phyloP scores from a whole-genome alignment of 1,140 invertebrate species.

The Nasonia longicornis region DNA sequence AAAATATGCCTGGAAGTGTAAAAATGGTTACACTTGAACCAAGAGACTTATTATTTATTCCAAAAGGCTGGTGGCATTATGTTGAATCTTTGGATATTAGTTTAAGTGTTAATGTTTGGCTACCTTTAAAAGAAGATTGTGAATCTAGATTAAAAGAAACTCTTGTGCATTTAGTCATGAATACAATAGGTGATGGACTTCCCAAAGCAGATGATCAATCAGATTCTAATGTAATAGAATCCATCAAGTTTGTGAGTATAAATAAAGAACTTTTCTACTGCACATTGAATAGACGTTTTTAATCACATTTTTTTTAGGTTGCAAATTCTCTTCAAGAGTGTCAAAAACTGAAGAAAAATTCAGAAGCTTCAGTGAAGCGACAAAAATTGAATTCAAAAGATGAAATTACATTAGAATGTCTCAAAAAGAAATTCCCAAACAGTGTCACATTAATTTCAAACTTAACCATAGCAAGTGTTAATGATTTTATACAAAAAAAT shows the following conservation, averaged over 20 bases:
- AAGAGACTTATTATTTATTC: slow-evolving; percentile 90
- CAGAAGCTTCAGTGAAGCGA: slow-evolving; percentile 41
- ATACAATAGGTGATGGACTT: slow-evolving; percentile 56
- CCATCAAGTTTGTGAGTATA: slow-evolving; percentile 60
- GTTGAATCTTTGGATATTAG: slow-evolving; percentile 84
- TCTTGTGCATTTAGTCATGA: slow-evolving; percentile 65
- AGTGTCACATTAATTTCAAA: slow-evolving; percentile 50
- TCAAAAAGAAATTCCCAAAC: slow-evolving; percentile 55
- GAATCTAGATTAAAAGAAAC: slow-evolving; percentile 63
- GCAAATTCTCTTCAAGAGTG: slow-evolving; percentile 54
- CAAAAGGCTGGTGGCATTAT: slow-evolving; percentile 96
- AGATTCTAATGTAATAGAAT: slow-evolving; percentile 50
- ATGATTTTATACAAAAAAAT: slow-evolving; percentile 52
- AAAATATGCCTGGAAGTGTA: slow-evolving; percentile 46
- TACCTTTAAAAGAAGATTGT: slow-evolving; percentile 76
- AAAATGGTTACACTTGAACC: slow-evolving; percentile 78
- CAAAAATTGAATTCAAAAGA: slow-evolving; percentile 21
- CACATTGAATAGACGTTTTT: neutral
- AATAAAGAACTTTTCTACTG: slow-evolving; percentile 5
- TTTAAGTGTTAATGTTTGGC: slow-evolving; percentile 90
- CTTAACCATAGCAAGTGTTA: slow-evolving; percentile 52
- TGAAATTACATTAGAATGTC: slow-evolving; percentile 42
- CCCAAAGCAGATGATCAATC: slow-evolving; percentile 47
- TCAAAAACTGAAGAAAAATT: slow-evolving; percentile 36
- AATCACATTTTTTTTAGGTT: slow-evolving; percentile 50